Conservation (phyloP, 2,113 vertebrate species). For the Plecotus auritus region DNA sequence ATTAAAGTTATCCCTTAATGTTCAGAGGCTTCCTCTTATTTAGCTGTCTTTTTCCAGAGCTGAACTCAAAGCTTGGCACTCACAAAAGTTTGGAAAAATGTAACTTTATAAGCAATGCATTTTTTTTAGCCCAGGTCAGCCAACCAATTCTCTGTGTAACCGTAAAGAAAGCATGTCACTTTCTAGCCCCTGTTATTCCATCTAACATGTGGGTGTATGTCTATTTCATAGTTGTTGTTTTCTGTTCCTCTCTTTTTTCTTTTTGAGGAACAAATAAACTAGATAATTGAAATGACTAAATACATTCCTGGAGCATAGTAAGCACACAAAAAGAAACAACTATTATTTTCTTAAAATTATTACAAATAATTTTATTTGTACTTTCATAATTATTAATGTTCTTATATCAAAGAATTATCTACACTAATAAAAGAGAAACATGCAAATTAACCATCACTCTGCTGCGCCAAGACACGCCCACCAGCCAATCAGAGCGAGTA, state of each 20-base stretch:
- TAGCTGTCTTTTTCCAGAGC: not conserved
- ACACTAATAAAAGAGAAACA: too few relatives aligned
- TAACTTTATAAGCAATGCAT: not conserved
- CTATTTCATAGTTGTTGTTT: not conserved
- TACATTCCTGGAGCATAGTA: not conserved
- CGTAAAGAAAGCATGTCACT: not conserved
- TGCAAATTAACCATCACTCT: too few relatives aligned
- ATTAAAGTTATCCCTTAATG: not conserved
- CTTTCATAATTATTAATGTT: not conserved
- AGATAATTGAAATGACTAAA: not conserved
- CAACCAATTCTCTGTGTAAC: not conserved
- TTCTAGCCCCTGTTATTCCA: not conserved
- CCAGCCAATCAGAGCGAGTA: too few relatives aligned
- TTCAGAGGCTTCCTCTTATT: not conserved
- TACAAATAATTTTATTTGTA: not conserved
- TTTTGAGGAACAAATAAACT: not conserved
- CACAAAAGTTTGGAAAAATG: not conserved
- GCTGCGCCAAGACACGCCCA: too few relatives aligned
- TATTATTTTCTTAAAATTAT: not conserved
- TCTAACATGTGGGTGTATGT: not conserved
- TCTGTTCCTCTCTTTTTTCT: not conserved
- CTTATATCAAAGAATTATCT: not conserved
- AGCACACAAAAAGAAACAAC: not conserved
- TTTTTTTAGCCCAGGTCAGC: not conserved
- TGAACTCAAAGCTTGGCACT: not conserved